Conservation (phyloP, 2,888 invertebrate genomes). For the Metacarcinus magister region DNA sequence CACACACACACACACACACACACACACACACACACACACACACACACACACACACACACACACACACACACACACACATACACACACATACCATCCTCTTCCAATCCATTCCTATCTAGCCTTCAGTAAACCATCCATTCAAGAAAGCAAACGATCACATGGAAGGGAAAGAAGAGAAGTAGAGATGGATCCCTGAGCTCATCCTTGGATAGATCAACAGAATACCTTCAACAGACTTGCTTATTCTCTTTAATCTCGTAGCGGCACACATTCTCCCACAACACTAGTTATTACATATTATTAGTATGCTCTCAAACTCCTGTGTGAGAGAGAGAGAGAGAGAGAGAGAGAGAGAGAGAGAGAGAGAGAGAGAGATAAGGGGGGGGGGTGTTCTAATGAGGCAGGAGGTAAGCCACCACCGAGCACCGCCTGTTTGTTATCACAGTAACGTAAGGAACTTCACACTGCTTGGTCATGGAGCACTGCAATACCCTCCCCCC, state of each 20-base stretch:
- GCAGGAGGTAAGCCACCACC: slow-evolving; percentile 32
- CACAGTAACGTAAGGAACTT: slow-evolving; percentile 51
- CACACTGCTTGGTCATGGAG: not conserved
- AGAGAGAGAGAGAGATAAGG: slow-evolving; percentile 33
- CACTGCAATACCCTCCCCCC: not conserved
- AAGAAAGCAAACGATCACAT: not conserved
- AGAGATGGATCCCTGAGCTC: not conserved
- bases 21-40: slow-evolving; percentile 26
- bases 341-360: slow-evolving; percentile 66
- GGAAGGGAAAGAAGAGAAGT: not conserved
- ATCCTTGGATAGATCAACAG: slow-evolving; percentile 15
- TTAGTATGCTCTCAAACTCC: not conserved
- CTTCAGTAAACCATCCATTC: not conserved
- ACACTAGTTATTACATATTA: not conserved
- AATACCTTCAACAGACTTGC: not conserved
- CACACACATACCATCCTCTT: not conserved
- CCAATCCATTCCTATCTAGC: too few relatives aligned
- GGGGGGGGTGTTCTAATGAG: not conserved
- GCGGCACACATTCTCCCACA: not conserved
- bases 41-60: slow-evolving; percentile 26
- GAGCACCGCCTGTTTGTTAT: slow-evolving; percentile 50
- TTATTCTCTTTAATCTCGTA: slow-evolving; percentile 30
- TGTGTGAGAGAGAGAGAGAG: slow-evolving; percentile 57
- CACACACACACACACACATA: slow-evolving; percentile 15
- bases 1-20: slow-evolving; percentile 26